Evolutionary conservation across 2,113 vertebrate species (phyloP), one percentile per base, ranked within the genome.

Genomic region (Choloepus hoffmanni): DNA sequence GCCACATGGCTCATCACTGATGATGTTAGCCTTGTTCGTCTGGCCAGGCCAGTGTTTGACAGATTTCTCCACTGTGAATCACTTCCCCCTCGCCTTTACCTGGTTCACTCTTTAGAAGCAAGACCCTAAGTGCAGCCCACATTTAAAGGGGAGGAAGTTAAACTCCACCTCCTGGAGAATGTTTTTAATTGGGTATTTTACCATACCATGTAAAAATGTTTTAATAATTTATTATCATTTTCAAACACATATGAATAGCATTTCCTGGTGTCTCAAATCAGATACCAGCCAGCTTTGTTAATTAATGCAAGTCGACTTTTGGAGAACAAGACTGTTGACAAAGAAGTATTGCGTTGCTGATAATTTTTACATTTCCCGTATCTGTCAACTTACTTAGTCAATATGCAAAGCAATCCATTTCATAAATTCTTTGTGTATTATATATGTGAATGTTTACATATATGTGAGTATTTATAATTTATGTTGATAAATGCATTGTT

Each of bases 251-350:
- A 65, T 67, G 30, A 50, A 60, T 28, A 67, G 33, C 68, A 62
- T 90, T 86, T 93, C 48, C 58, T 94, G 67, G 58, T 81, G 50
- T 15, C 60, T 73, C 43, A 53, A 92, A 84, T 76, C 70, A 72
- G 86, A 89, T 62, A 58, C 24, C 12, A 67, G 1, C 26, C 18
- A 50, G n/a, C 33, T 67, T 62, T 81, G 15, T 11, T 78, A 90
- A 62, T 74, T 74, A 2, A n/a, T 4, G 24, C 67, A n/a, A 21
- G 40, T 48, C 15, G 40, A 30, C 24, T 16, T 81, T 85, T 7
- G 55, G 13, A 73, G 3, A 85, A 60, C 7, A 36, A 58, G 40
- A 43, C 21, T 28, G 70, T 77, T 62, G 60, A 43, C 0, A 24
- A 53, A 40, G 28, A 58, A 77, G 19, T 1, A 28, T 55, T 19